A percentile compares a stretch with the other conserved stretches of the same genome.
Conservation (phyloP, 2,797 vertebrate species). For the Limosa lapponica region DNA sequence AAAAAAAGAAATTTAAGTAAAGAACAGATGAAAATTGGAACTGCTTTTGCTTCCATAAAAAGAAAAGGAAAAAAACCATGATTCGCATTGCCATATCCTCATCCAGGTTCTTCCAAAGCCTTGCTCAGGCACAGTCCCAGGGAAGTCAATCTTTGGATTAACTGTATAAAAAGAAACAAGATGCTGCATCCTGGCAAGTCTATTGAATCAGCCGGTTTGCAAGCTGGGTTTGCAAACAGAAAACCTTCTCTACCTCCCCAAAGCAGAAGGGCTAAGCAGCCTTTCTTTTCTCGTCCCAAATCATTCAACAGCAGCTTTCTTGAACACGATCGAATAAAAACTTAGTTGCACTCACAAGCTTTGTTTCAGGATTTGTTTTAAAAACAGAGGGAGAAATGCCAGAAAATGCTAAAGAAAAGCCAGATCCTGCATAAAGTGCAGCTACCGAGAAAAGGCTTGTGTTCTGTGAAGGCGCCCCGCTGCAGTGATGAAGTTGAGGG, state of each 20-base stretch:
- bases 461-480: neutral
- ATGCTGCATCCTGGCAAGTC: neutral
- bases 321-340: neutral
- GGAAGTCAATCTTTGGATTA: neutral
- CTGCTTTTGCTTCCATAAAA: neutral
- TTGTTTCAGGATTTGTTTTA: neutral
- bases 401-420: neutral
- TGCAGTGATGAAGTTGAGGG: neutral
- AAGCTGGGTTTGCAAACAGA: neutral
- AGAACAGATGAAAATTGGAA: neutral
- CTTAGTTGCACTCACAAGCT: neutral
- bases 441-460: neutral
- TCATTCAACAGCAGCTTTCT: neutral
- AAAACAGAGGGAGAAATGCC: neutral
- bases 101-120: neutral
- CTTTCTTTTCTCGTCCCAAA: neutral
- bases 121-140: neutral
- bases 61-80: neutral
- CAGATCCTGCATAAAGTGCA: neutral
- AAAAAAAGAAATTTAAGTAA: neutral
- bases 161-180: neutral
- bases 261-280: neutral
- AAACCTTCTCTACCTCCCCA: neutral
- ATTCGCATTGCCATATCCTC: neutral
- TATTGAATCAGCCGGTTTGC: neutral